Percentiles rank a stretch among this genome's conserved stretches.
These are phyloP conservation scores for Chlorops oryzae DNA, from an alignment of 1,140 invertebrate genomes.

Conservation along the genomic window DNA sequence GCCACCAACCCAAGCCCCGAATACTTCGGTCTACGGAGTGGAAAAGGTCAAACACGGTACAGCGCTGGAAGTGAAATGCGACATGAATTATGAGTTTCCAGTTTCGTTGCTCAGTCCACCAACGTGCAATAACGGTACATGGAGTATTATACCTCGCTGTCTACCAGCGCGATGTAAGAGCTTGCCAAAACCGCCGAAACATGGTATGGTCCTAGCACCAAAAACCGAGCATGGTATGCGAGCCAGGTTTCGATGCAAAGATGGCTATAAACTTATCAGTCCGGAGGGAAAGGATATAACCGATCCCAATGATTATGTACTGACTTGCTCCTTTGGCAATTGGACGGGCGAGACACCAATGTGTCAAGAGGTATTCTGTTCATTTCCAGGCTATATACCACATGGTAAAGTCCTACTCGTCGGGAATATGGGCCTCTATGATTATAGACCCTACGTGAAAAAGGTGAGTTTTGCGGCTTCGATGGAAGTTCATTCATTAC, in stretches of 20 bases:
- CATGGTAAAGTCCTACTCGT: conserved; percentile 90
- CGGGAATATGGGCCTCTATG: conserved; percentile 95
- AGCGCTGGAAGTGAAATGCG: conserved; percentile 77
- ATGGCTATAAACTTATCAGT: conserved; percentile 78
- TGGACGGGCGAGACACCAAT: conserved; percentile 83
- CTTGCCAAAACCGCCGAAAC: conserved; percentile 77
- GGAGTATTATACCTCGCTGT: conserved; percentile 88
- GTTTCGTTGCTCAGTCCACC: conserved; percentile 39
- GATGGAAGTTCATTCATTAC: background rate
- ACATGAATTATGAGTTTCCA: conserved; percentile 78
- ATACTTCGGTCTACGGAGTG: conserved; percentile 52
- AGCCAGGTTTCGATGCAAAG: conserved; percentile 85
- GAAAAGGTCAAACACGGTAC: conserved; percentile 73
- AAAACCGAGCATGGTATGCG: conserved; percentile 93
- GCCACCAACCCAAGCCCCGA: conserved; percentile 51
- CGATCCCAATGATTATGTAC: conserved; percentile 56
- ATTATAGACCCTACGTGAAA: conserved; percentile 91
- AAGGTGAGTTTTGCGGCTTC: conserved; percentile 60
- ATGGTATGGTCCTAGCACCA: conserved; percentile 92
- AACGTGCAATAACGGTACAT: conserved; percentile 91
- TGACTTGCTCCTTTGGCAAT: conserved; percentile 83
- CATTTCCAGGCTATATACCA: conserved; percentile 84
- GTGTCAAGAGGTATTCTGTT: conserved; percentile 89
- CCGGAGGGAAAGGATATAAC: conserved; percentile 49
- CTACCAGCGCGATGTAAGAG: conserved; percentile 84